Evolutionary conservation across 2,888 invertebrate species (phyloP).

Genomic region (Rhyacophila evoluta): DNA sequence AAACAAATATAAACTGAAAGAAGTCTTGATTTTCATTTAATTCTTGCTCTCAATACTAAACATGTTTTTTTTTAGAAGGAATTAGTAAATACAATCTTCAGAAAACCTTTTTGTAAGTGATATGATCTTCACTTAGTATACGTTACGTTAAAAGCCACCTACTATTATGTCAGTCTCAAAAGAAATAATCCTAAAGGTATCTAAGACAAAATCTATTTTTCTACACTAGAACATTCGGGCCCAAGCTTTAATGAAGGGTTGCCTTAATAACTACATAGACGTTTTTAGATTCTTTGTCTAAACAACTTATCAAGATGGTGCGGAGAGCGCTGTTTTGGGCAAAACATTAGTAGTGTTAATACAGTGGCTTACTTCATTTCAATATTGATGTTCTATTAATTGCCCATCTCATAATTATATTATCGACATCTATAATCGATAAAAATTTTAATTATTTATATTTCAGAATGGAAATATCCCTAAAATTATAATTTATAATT

Average conservation of each 20-base stretch:
- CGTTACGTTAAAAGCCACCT: constrained; percentile 2
- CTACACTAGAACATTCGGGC: background rate
- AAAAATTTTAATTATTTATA: too few relatives aligned
- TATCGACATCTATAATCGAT: too few relatives aligned
- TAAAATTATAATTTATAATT: too few relatives aligned
- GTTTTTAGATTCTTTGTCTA: constrained; percentile 24
- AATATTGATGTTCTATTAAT: too few relatives aligned
- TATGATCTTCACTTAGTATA: constrained; percentile 19
- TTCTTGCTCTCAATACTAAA: background rate
- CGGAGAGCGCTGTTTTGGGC: background rate
- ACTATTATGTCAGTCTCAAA: constrained; percentile 24
- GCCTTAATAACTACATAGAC: constrained; percentile 2
- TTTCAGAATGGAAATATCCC: too few relatives aligned
- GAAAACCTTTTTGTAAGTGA: constrained; percentile 10
- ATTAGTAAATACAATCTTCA: background rate
- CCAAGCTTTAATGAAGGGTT: background rate
- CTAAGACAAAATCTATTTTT: constrained; percentile 18
- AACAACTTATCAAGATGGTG: constrained; percentile 24
- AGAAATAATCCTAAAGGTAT: constrained; percentile 8
- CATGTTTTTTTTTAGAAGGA: background rate
- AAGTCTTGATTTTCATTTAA: background rate
- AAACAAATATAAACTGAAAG: background rate
- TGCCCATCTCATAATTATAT: too few relatives aligned
- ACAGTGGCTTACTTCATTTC: background rate
- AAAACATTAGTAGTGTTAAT: background rate